Evolutionary conservation across 2,888 invertebrate species (phyloP).

Genomic region (Lypha dubia): DNA sequence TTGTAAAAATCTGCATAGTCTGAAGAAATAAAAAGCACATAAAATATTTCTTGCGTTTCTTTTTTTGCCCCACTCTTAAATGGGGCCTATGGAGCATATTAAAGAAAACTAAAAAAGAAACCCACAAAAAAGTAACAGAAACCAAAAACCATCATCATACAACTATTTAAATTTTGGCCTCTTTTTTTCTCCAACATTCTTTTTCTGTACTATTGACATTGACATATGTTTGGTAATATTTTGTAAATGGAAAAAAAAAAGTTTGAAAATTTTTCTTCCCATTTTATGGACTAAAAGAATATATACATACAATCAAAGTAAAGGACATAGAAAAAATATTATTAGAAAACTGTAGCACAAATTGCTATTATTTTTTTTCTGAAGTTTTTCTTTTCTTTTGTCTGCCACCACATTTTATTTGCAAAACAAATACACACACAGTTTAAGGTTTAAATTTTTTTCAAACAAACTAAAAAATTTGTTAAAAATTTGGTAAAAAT

Average conservation of each 20-base stretch:
- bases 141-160: conserved; percentile 44
- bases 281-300: conserved; percentile 13
- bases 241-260: conserved; percentile 19
- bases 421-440: not conserved
- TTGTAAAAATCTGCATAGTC: conserved; percentile 45
- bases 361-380: conserved; percentile 23
- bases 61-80: too few species aligned
- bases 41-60: conserved; percentile 28
- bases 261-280: not conserved
- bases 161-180: conserved; percentile 55
- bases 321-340: conserved; percentile 39
- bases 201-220: conserved; percentile 62
- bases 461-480: not conserved
- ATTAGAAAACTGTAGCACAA: conserved; percentile 39
- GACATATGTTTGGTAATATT: conserved; percentile 68
- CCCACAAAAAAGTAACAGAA: not conserved
- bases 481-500: not conserved
- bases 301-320: conserved; percentile 10
- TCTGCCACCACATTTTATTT: conserved; percentile 29
- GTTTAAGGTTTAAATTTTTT: not conserved
- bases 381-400: not conserved
- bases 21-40: not conserved
- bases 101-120: not conserved
- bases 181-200: conserved; percentile 22
- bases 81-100: conserved; percentile 16